A percentile compares a stretch with the other conserved stretches of the same genome.
These are phyloP conservation scores for Sebastolobus alascanus DNA, from an alignment of 2,797 vertebrate species.

Conservation along the genomic window DNA sequence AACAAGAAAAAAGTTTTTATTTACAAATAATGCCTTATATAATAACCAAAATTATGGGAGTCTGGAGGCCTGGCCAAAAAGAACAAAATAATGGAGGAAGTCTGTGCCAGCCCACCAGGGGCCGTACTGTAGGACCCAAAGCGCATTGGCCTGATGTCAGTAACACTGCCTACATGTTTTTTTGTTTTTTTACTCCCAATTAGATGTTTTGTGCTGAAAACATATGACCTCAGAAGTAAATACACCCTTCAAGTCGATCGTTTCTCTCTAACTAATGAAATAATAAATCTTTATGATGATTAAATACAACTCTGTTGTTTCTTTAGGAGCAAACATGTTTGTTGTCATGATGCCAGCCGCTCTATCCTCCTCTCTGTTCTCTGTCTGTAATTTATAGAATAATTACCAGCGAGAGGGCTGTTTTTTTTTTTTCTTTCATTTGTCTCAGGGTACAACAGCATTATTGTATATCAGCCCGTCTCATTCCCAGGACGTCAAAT, in stretches of 20 bases:
- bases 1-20: too few relatives aligned
- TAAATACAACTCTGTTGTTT: background rate
- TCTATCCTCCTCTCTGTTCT: background rate
- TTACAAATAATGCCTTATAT: too few relatives aligned
- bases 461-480: background rate
- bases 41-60: too few relatives aligned
- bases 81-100: too few relatives aligned
- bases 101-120: too few relatives aligned
- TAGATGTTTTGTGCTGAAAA: background rate
- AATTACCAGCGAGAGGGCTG: background rate
- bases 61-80: too few relatives aligned
- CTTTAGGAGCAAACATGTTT: background rate
- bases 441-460: background rate
- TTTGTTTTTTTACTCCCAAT: too few relatives aligned
- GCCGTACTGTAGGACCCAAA: too few relatives aligned
- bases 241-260: background rate
- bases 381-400: background rate
- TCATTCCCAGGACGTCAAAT: too few relatives aligned
- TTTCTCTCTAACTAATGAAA: background rate
- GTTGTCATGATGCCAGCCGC: background rate
- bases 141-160: too few relatives aligned
- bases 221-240: background rate
- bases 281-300: background rate
- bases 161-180: too few relatives aligned
- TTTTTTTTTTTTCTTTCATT: background rate